phyloP scores from a whole-genome alignment of 2,888 invertebrate species.

The Physocephala rufipes region DNA sequence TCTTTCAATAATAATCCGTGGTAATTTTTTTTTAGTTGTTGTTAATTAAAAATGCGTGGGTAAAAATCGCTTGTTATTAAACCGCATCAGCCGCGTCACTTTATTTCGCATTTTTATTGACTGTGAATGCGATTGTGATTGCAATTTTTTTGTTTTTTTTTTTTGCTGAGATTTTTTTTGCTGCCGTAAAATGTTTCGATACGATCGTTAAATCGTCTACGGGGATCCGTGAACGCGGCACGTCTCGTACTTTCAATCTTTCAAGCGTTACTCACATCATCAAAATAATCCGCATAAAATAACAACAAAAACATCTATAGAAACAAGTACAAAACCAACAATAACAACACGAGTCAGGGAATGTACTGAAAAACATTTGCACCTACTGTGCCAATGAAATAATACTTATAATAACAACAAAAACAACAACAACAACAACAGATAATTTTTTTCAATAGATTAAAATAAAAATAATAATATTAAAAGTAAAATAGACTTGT shows the following conservation, averaged over 20 bases:
- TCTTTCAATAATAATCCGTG: not conserved
- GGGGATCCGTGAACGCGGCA: not conserved
- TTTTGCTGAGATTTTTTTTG: too few relatives aligned
- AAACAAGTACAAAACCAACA: not conserved
- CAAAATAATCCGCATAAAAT: not conserved
- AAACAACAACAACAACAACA: too few relatives aligned
- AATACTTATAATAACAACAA: too few relatives aligned
- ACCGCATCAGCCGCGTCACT: not conserved
- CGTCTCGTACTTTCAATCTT: not conserved
- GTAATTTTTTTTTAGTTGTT: too few relatives aligned
- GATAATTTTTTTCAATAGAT: too few relatives aligned
- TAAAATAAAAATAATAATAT: too few relatives aligned
- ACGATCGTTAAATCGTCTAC: slow-evolving; percentile 4
- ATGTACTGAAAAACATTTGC: not conserved
- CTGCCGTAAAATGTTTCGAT: not conserved
- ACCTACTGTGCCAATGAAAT: too few relatives aligned
- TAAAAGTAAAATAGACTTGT: too few relatives aligned
- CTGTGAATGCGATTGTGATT: not conserved
- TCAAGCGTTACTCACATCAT: not conserved
- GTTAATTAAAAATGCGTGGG: slow-evolving; percentile 16
- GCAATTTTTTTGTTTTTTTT: not conserved
- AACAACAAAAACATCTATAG: not conserved
- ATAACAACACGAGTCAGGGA: not conserved
- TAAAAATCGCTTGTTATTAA: not conserved
- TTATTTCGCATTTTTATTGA: not conserved